phyloP scores from a whole-genome alignment of 1,140 invertebrate genomes.

The Dendroctonus ponderosae region DNA sequence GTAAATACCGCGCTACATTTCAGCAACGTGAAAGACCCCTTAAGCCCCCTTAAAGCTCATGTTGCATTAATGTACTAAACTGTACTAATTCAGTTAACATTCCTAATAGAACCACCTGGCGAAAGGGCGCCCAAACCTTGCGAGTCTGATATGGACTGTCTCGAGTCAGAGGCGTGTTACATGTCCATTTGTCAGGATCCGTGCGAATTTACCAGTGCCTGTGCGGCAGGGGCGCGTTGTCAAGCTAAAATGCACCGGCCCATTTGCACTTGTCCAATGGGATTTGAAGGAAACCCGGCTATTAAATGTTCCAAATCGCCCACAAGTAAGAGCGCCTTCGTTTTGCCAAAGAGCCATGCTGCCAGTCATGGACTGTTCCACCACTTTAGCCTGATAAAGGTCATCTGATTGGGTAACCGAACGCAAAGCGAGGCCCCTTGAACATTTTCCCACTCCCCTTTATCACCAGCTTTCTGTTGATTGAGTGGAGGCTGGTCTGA shows the following conservation, averaged over 20 bases:
- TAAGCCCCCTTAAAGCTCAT: neutral
- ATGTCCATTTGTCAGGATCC: slow-evolving; percentile 71
- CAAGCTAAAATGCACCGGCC: slow-evolving; percentile 72
- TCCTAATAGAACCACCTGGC: slow-evolving; percentile 61
- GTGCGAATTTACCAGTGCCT: slow-evolving; percentile 71
- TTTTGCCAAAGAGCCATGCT: no score
- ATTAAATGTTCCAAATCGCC: slow-evolving; percentile 67
- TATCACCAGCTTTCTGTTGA: no score
- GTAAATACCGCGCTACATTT: neutral
- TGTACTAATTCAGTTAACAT: slow-evolving; percentile 37
- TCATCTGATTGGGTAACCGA: no score
- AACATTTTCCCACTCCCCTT: no score
- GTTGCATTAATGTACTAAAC: slow-evolving; percentile 30
- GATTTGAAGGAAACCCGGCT: slow-evolving; percentile 73
- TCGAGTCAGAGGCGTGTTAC: slow-evolving; percentile 72
- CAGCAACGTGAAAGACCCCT: slow-evolving; percentile 9
- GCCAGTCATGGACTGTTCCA: slow-evolving; percentile 5
- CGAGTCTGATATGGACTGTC: slow-evolving; percentile 71
- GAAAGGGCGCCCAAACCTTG: slow-evolving; percentile 67
- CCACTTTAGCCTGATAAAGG: neutral
- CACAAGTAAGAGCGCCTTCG: slow-evolving; percentile 64
- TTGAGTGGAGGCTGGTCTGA: no score
- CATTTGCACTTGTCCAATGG: slow-evolving; percentile 72
- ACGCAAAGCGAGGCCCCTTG: no score
- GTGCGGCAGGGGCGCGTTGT: slow-evolving; percentile 69